Conservation (phyloP, 2,113 vertebrate species). For the Athene noctua region DNA sequence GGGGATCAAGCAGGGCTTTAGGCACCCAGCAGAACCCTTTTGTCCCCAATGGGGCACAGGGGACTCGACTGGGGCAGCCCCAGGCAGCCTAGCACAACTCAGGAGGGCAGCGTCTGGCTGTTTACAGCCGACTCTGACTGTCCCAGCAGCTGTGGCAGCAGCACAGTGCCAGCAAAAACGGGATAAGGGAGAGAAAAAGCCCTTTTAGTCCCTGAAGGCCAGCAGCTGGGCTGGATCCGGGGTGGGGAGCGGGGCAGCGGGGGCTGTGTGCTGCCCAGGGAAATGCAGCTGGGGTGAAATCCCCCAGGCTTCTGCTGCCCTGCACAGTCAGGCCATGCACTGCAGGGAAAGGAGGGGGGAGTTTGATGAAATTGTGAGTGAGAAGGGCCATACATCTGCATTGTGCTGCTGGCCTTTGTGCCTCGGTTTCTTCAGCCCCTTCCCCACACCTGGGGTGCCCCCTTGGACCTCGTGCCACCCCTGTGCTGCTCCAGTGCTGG, state of each 20-base stretch:
- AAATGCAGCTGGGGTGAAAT: neutral
- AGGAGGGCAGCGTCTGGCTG: neutral
- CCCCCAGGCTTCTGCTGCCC: neutral
- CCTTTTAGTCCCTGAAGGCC: neutral
- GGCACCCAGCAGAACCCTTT: neutral
- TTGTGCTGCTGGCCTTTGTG: neutral
- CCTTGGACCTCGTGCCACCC: neutral
- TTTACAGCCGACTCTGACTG: neutral
- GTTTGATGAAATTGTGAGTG: neutral
- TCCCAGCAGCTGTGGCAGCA: neutral
- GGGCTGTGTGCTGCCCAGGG: neutral
- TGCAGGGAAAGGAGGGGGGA: neutral
- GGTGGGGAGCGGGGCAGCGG: neutral
- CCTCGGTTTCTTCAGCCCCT: neutral
- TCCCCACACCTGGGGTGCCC: neutral
- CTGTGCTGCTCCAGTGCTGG: neutral
- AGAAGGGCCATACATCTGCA: neutral
- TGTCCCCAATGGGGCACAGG: too few relatives aligned
- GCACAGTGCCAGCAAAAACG: neutral
- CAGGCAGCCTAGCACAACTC: accelerated
- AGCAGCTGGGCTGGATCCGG: neutral
- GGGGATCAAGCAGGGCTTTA: neutral
- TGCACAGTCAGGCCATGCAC: accelerated
- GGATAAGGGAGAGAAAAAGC: neutral
- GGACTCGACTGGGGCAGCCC: accelerated